Evolutionary conservation across 2,113 vertebrate species (phyloP).

Genomic region (Bombycilla garrulus): DNA sequence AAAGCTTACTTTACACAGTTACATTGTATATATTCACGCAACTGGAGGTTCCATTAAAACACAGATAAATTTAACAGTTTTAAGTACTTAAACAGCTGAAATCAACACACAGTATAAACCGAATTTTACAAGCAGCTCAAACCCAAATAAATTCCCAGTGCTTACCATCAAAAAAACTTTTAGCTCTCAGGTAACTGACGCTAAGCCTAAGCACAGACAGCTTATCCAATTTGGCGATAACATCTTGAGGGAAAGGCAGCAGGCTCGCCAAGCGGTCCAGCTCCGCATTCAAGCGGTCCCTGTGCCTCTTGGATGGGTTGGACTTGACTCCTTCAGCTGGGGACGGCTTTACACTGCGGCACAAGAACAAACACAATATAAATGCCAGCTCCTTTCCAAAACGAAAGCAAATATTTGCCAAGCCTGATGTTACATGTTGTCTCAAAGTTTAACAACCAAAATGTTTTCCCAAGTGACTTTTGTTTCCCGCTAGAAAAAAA

Average conservation of each 20-base stretch:
- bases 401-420: neutral
- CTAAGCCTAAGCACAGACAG: constrained; percentile 86
- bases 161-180: constrained; percentile 88
- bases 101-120: neutral
- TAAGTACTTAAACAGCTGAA: constrained; percentile 3
- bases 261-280: constrained; percentile 83
- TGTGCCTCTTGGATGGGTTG: constrained; percentile 86
- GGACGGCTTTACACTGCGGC: constrained; percentile 73
- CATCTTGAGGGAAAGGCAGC: constrained; percentile 83
- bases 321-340: constrained; percentile 80
- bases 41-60: neutral
- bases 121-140: neutral
- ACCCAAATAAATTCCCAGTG: constrained; percentile 12
- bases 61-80: neutral
- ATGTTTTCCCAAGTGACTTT: neutral
- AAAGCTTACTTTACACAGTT: constrained; percentile 26
- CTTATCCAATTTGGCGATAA: constrained; percentile 86
- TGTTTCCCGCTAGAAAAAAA: neutral
- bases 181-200: constrained; percentile 86
- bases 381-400: neutral
- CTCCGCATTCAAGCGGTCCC: constrained; percentile 84
- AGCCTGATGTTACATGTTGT: neutral
- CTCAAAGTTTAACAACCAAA: neutral
- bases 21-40: neutral
- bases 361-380: neutral